Conservation (phyloP, 2,797 vertebrate species). For the Microcaecilia unicolor region DNA sequence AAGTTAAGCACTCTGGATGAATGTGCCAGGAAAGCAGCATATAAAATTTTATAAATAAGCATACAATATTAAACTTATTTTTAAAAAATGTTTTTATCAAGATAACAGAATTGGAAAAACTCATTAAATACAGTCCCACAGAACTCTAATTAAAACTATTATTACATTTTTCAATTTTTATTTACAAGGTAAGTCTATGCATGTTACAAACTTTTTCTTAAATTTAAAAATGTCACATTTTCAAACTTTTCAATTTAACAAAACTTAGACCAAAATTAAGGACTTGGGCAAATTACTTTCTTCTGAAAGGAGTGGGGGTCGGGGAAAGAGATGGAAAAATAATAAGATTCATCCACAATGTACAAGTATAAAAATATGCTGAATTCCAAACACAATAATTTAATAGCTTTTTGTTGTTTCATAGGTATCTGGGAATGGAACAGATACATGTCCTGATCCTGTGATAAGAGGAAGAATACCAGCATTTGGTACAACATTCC, state of each 20-base stretch:
- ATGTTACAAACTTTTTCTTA: not conserved
- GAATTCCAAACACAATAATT: slow-evolving; percentile 52
- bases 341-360: slow-evolving; percentile 50
- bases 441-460: slow-evolving; percentile 81
- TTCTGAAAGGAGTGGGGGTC: slow-evolving; percentile 5
- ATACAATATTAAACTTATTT: no score
- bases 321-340: slow-evolving; percentile 35
- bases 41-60: no score
- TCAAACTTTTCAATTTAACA: not conserved
- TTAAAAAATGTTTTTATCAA: no score
- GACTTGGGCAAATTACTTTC: not conserved
- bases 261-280: no score
- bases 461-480: slow-evolving; percentile 91
- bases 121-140: not conserved
- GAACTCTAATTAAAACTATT: slow-evolving; percentile 9
- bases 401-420: slow-evolving; percentile 87
- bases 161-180: not conserved
- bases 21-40: no score
- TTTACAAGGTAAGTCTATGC: slow-evolving; percentile 4
- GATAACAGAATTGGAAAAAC: not conserved
- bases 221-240: not conserved
- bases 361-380: slow-evolving; percentile 63
- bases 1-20: no score
- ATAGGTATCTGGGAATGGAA: slow-evolving; percentile 89
- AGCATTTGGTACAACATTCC: slow-evolving; percentile 96